phyloP scores from a whole-genome alignment of 2,888 invertebrate genomes.

The Parapristionchus giblindavisi region DNA sequence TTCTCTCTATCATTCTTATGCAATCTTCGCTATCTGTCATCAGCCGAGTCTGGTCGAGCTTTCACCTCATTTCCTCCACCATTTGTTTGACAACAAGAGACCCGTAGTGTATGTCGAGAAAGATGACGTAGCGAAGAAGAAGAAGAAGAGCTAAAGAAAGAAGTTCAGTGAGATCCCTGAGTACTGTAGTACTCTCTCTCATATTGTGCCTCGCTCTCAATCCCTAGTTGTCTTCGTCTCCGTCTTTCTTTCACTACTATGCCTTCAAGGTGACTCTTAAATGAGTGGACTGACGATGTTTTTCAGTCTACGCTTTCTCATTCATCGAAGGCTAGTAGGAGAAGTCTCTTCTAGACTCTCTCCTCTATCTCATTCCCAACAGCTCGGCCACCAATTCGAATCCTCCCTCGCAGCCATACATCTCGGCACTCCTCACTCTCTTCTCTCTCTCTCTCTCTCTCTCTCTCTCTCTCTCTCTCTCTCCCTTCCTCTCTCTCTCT shows the following conservation, averaged over 20 bases:
- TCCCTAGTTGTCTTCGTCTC: neutral
- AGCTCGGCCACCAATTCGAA: constrained; percentile 12
- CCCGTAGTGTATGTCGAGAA: too few relatives aligned
- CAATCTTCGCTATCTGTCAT: constrained; percentile 10
- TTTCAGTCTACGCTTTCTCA: neutral
- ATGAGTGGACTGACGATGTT: too few relatives aligned
- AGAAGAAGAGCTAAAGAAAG: too few relatives aligned
- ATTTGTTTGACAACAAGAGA: too few relatives aligned
- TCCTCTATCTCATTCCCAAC: constrained; percentile 18
- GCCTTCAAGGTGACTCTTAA: too few relatives aligned
- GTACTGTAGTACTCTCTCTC: neutral
- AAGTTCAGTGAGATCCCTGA: too few relatives aligned
- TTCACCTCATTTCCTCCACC: too few relatives aligned
- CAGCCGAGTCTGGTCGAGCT: too few relatives aligned
- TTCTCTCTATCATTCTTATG: neutral
- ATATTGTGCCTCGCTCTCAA: neutral
- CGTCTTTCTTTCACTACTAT: neutral
- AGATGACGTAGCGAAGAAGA: too few relatives aligned
- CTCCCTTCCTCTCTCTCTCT: constrained; percentile 6
- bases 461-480: neutral
- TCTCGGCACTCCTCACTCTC: neutral
- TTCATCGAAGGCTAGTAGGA: neutral
- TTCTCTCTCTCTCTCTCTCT: constrained; percentile 26
- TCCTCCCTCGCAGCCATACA: constrained; percentile 37
- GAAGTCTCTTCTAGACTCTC: neutral